Evolutionary conservation across 2,888 invertebrate species (phyloP).

Genomic region (Synanthedon andrenaeformis): DNA sequence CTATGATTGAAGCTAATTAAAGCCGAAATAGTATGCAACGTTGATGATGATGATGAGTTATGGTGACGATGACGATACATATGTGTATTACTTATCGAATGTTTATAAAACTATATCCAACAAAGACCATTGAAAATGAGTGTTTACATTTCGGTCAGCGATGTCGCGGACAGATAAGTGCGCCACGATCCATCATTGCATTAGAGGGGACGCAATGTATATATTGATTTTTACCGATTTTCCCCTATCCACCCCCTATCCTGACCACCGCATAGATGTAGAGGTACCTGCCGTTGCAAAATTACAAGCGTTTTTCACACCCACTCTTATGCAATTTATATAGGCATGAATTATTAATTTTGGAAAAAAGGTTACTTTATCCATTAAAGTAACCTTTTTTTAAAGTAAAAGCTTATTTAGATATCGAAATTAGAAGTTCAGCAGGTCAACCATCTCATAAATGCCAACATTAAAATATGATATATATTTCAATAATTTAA

Average conservation of each 20-base stretch:
- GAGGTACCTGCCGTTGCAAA: neutral
- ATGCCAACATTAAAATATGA: too few species aligned
- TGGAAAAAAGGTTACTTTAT: constrained; percentile 3
- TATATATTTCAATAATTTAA: too few species aligned
- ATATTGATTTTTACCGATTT: constrained; percentile 54
- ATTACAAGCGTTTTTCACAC: constrained; percentile 4
- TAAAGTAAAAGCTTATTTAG: too few species aligned
- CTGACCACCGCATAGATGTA: neutral
- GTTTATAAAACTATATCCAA: neutral
- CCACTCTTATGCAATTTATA: constrained; percentile 5
- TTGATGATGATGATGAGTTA: too few species aligned
- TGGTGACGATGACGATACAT: too few species aligned
- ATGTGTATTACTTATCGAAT: too few species aligned
- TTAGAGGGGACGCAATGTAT: constrained; percentile 46
- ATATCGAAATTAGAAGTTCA: too few species aligned
- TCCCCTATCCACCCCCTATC: constrained; percentile 20
- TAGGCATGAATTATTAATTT: constrained; percentile 2
- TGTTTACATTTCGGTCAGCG: constrained; percentile 23
- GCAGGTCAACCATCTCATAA: too few species aligned
- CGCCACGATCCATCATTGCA: constrained; percentile 53
- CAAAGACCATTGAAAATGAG: neutral
- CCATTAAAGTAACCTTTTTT: too few species aligned
- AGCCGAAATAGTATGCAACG: too few species aligned
- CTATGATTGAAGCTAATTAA: too few species aligned
- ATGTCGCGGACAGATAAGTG: constrained; percentile 56